These are phyloP conservation scores for Seriola rivoliana DNA, from an alignment of 2,113 vertebrate species.

Conservation along the genomic window DNA sequence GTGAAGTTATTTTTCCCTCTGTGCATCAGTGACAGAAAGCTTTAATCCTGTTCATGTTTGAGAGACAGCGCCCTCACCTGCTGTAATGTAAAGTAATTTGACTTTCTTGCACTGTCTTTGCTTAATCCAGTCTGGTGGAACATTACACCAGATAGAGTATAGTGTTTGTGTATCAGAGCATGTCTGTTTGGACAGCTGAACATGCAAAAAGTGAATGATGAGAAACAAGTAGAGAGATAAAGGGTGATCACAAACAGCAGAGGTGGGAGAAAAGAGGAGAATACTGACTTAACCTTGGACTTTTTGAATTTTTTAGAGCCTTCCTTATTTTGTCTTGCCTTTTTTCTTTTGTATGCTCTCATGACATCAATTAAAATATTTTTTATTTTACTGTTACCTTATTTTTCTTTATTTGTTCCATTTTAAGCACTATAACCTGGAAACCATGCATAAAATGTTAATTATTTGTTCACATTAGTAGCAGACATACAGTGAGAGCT, in stretches of 20 bases:
- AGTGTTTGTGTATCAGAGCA: too few relatives aligned
- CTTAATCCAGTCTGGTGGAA: too few relatives aligned
- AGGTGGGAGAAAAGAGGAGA: neutral
- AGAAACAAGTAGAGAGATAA: neutral
- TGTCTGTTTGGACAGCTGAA: too few relatives aligned
- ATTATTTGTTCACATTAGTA: slow-evolving; percentile 28
- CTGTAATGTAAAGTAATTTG: too few relatives aligned
- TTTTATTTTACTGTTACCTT: neutral
- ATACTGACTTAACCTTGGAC: slow-evolving; percentile 29
- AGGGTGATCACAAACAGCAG: neutral
- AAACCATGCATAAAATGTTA: slow-evolving; percentile 29
- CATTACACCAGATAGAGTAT: too few relatives aligned
- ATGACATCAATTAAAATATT: slow-evolving; percentile 32
- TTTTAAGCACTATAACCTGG: neutral
- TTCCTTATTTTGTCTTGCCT: neutral
- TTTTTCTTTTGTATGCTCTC: slow-evolving; percentile 11
- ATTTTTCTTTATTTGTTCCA: slow-evolving; percentile 11
- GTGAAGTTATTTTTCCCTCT: neutral
- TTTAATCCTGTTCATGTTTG: too few relatives aligned
- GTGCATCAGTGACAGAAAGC: too few relatives aligned
- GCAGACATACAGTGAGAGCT: neutral
- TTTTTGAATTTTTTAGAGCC: neutral
- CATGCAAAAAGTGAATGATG: neutral
- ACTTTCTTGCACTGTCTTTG: too few relatives aligned
- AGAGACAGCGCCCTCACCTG: too few relatives aligned